Evolutionary conservation across 2,888 invertebrate species (phyloP).

Genomic region (Orthosia gothica): DNA sequence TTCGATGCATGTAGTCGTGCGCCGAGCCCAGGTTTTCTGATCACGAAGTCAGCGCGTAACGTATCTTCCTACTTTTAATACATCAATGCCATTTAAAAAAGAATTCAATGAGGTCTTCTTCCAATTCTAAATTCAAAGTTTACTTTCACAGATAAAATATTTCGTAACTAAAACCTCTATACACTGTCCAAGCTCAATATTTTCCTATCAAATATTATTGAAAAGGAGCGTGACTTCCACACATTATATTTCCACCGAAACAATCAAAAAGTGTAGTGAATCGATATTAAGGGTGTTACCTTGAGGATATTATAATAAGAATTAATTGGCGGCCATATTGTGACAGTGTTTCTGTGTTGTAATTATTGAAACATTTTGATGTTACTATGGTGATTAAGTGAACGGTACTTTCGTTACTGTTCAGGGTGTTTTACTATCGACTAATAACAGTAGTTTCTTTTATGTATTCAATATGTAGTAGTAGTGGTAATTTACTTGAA

Average conservation of each 20-base stretch:
- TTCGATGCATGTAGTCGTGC: too few species aligned
- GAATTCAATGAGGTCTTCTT: too few species aligned
- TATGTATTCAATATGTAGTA: too few species aligned
- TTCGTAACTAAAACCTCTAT: not conserved
- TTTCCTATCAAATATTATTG: slow-evolving; percentile 34
- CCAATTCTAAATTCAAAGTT: not conserved
- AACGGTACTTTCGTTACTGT: not conserved
- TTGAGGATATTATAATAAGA: slow-evolving; percentile 58
- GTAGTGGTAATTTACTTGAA: too few species aligned
- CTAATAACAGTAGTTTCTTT: too few species aligned
- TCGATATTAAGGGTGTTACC: slow-evolving; percentile 49
- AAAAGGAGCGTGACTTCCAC: slow-evolving; percentile 50
- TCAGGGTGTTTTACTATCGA: too few species aligned
- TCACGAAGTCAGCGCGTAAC: too few species aligned
- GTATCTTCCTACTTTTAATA: too few species aligned
- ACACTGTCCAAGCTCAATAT: not conserved
- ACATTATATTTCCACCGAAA: slow-evolving; percentile 45
- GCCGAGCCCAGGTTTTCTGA: too few species aligned
- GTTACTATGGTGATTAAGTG: not conserved
- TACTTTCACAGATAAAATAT: not conserved
- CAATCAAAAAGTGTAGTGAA: slow-evolving; percentile 43
- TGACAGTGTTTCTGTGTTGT: slow-evolving; percentile 36
- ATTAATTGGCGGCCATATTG: slow-evolving; percentile 44
- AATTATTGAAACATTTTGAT: slow-evolving; percentile 27
- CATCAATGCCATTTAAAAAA: too few species aligned